Evolutionary conservation across 2,888 invertebrate genomes (phyloP).

Genomic region (Drosophila pseudotakahashii): DNA sequence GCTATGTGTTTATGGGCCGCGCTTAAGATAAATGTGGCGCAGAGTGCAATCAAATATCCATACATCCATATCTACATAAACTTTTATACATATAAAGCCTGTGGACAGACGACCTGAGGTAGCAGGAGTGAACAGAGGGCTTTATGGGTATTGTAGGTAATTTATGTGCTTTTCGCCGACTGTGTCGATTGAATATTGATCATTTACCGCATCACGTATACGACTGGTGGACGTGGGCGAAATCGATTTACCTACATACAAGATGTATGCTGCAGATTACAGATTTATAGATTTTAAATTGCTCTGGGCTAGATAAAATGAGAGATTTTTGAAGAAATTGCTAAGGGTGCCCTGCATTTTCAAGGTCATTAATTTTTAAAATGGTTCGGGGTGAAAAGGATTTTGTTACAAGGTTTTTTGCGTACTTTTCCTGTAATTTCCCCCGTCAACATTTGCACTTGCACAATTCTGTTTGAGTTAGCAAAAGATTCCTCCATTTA

Average conservation of each 20-base stretch:
- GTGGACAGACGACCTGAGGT: neutral
- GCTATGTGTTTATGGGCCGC: conserved; percentile 36
- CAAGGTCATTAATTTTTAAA: conserved; percentile 17
- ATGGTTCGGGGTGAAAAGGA: conserved; percentile 6
- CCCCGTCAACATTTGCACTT: neutral
- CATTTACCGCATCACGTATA: conserved; percentile 33
- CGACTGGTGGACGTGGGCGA: conserved; percentile 14
- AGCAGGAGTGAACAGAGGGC: conserved; percentile 6
- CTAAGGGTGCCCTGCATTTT: conserved; percentile 12
- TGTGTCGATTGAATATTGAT: conserved; percentile 38
- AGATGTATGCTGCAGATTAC: conserved; percentile 5
- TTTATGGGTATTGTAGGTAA: conserved; percentile 35
- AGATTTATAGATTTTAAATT: conserved; percentile 38
- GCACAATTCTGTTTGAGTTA: conserved; percentile 32
- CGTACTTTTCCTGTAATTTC: neutral
- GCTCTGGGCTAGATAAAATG: neutral
- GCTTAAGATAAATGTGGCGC: conserved; percentile 45
- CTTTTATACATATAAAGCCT: neutral
- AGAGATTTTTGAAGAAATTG: neutral
- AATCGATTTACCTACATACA: conserved; percentile 22
- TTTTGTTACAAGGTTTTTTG: neutral
- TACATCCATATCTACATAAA: conserved; percentile 5
- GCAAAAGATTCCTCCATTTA: conserved; percentile 18
- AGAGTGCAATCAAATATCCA: conserved; percentile 41
- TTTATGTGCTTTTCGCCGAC: conserved; percentile 26